Evolutionary conservation across 2,888 invertebrate species (phyloP).

Genomic region (Eucera pruinosa): DNA sequence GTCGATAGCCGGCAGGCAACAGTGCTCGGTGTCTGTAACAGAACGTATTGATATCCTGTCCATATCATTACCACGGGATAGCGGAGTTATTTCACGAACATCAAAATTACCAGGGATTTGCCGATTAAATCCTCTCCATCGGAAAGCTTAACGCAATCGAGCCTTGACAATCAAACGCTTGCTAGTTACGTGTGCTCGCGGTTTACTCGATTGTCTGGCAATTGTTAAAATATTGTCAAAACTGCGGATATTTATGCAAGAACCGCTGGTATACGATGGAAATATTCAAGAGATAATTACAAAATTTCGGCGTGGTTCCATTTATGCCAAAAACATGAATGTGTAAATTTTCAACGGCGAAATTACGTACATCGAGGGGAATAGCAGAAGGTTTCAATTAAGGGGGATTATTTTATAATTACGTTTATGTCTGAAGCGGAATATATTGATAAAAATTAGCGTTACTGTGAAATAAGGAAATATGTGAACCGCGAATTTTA

Average conservation of each 20-base stretch:
- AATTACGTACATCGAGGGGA: too few relatives aligned
- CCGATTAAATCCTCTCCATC: conserved; percentile 50
- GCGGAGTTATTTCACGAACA: conserved; percentile 40
- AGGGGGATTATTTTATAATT: too few relatives aligned
- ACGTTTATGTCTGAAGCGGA: too few relatives aligned
- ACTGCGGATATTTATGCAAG: background rate
- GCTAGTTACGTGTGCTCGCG: conserved; percentile 26
- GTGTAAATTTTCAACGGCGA: too few relatives aligned
- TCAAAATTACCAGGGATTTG: conserved; percentile 51
- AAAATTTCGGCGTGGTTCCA: too few relatives aligned
- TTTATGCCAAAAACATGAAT: too few relatives aligned
- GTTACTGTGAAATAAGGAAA: too few relatives aligned
- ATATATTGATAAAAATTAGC: too few relatives aligned
- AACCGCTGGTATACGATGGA: too few relatives aligned
- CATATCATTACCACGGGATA: conserved; percentile 44
- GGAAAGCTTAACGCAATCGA: conserved; percentile 57
- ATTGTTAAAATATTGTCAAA: conserved; percentile 43
- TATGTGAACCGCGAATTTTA: too few relatives aligned
- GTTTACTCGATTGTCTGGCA: conserved; percentile 15
- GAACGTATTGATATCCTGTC: conserved; percentile 35
- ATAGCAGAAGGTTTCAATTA: too few relatives aligned
- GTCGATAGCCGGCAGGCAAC: conserved; percentile 21
- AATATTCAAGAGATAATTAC: too few relatives aligned
- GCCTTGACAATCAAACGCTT: conserved; percentile 31
- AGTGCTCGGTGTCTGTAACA: conserved; percentile 44